phyloP scores from a whole-genome alignment of 1,140 invertebrate genomes.

The Eueides isabella region DNA sequence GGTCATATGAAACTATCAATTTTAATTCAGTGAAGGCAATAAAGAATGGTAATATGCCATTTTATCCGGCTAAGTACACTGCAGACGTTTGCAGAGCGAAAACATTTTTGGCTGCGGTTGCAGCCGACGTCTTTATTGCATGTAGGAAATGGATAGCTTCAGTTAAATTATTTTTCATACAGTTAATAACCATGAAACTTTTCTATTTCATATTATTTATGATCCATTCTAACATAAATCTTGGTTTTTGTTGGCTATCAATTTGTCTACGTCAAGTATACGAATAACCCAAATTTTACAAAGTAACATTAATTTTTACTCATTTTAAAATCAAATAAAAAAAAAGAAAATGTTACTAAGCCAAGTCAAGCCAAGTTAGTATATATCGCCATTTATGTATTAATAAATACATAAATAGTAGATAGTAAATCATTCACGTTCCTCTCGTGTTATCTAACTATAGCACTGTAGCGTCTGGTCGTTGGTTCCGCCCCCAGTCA shows the following conservation, averaged over 20 bases:
- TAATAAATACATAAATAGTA: background rate
- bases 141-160: slow-evolving; percentile 44
- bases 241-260: slow-evolving; percentile 30
- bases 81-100: slow-evolving; percentile 48
- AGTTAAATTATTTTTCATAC: slow-evolving; percentile 43
- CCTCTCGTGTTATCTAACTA: slow-evolving; percentile 20
- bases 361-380: too few relatives aligned
- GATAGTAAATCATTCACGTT: slow-evolving; percentile 6
- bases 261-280: slow-evolving; percentile 35
- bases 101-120: slow-evolving; percentile 55
- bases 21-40: slow-evolving; percentile 37
- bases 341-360: background rate
- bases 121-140: slow-evolving; percentile 53
- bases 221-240: slow-evolving; percentile 34
- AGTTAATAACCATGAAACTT: slow-evolving; percentile 41
- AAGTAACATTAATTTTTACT: background rate
- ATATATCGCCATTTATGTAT: background rate
- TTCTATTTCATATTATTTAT: slow-evolving; percentile 42
- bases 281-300: background rate
- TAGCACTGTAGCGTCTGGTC: slow-evolving; percentile 23
- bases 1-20: slow-evolving; percentile 29
- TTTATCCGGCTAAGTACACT: slow-evolving; percentile 45
- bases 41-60: slow-evolving; percentile 43
- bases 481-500: slow-evolving; percentile 29
- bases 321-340: background rate